Evolutionary conservation across 2,113 vertebrate species (phyloP), one percentile per base, ranked within the genome.

Genomic region (Mustelus asterias): DNA sequence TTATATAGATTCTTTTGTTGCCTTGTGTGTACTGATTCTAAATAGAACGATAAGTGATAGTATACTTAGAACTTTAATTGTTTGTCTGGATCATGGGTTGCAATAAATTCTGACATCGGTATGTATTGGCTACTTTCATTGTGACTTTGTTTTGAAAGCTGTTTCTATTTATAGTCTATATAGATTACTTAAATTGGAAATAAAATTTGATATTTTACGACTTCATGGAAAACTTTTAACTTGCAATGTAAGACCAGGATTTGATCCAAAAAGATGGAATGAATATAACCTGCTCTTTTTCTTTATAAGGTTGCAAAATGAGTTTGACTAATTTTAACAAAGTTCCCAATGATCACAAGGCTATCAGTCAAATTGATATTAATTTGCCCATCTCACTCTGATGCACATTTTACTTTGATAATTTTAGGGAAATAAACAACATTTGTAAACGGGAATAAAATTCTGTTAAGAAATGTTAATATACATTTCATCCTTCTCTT

Each of bases 191-290:
- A 3, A 8, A 70, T 69, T 72, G 70, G 24, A 72, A 41, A 48
- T 70, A 11, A 60, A 89, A 89, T 69, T 69, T 94, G 16, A 69
- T 26, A 69, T 69, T 94, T 94, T 94, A 24, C 20, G 22, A 37
- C 9, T 92, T 92, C 58, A 20, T 44, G 33, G 29, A 16, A 69
- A 67, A 41, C 37, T 37, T 94, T 67, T 69, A 69, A 94, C 63
- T 37, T 48, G 9, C 26, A 65, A 67, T 8, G 44, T 94, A 33
- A 69, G 86, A 89, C 26, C 24, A 9, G 54, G 54, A 58, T 89
- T 89, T 94, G 63, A 93, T 67, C 65, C 18, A 22, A 65, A 69
- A 41, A 67, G 89, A 94, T 94, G 60, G 92, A 41, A 94, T 65
- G n/a, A 41, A 37, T 22, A 41, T 65, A n/a, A 24, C 10, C 41